Base-by-base conservation (phyloP, 2,888 invertebrate species). In the Zele albiditarsus region DNA sequence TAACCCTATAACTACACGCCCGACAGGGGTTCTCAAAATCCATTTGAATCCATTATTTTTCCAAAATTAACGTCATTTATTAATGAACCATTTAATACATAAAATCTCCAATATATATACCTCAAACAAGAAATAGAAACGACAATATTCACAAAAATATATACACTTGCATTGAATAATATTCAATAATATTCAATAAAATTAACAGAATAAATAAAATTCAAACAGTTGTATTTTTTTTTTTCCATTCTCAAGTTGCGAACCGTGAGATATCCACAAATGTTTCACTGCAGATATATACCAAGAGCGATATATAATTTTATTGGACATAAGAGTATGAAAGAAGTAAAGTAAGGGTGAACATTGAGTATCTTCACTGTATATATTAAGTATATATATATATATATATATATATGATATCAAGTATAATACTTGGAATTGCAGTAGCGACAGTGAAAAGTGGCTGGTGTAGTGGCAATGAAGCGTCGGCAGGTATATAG, bases 1-100 rank as follows among this genome's bases (percentile, higher is more conserved):
- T 87, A 87, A 88, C 84, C 85, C 86, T 86, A 84, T 62, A 71
- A 71, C 20, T n/a, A 3, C 25, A 62, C 28, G 72, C 70, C 12
- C 38, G 25, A n/a, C 76, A 78, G 78, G 33, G 79, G 80, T 81
- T 82, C 84, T 85, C 86, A 81, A 84, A 68, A 58, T 73, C 16
- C 70, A 66, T 53, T 73, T 3, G 16, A 25, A 25, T 28, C 25
- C 4, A 60, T 28, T 8, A 12, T 3, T 60, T 28, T 5, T 57
- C 3, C 3, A 10, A 4, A 20, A 57, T n/a, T 12, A 42, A 42
- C n/a, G 1, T 42, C 14, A 42, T 14, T 42, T 1, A 14, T 31
- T 31, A 42, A 42, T 42, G 10, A 42, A 42, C 6, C 14, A 10
- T 42, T 42, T 42, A 8, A 14, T 12, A 10, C 42, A 14, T 14